Conservation (phyloP, 1,140 invertebrate genomes). For the Arctopsyche grandis region DNA sequence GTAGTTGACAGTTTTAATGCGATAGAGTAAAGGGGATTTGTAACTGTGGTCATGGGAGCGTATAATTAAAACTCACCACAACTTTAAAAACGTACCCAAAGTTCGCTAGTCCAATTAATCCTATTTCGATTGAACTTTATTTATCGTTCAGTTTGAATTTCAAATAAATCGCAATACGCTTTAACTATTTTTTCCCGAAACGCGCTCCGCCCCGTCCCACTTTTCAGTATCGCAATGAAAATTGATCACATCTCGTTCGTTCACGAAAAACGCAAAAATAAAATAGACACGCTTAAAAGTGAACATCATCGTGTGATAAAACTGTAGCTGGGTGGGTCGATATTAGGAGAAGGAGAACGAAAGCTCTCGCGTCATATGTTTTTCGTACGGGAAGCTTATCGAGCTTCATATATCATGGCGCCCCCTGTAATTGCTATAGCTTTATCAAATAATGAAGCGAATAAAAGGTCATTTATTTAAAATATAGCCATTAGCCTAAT, state of each 20-base stretch:
- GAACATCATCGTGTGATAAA: too few relatives aligned
- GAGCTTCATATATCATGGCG: slow-evolving; percentile 47
- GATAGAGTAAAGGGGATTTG: background rate
- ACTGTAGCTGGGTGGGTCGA: too few relatives aligned
- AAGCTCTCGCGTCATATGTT: slow-evolving; percentile 15
- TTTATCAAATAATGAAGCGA: slow-evolving; percentile 52
- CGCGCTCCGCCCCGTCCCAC: too few relatives aligned
- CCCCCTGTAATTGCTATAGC: slow-evolving; percentile 43
- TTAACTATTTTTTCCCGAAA: background rate
- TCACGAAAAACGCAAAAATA: too few relatives aligned
- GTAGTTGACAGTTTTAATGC: slow-evolving; percentile 15
- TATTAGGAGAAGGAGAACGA: background rate
- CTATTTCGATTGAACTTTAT: slow-evolving; percentile 24
- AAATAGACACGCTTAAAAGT: too few relatives aligned
- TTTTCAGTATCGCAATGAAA: background rate
- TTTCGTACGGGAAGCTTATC: slow-evolving; percentile 22
- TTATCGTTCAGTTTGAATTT: slow-evolving; percentile 25
- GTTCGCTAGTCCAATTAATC: slow-evolving; percentile 15
- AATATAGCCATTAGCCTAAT: slow-evolving; percentile 45
- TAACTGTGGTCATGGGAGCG: slow-evolving; percentile 1
- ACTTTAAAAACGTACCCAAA: slow-evolving; percentile 13
- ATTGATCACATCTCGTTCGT: slow-evolving; percentile 21
- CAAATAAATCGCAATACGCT: background rate
- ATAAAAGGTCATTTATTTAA: slow-evolving; percentile 48
- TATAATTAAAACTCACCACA: slow-evolving; percentile 26